Evolutionary conservation across 1,140 invertebrate species (phyloP).

Genomic region (Lethrus apterus): DNA sequence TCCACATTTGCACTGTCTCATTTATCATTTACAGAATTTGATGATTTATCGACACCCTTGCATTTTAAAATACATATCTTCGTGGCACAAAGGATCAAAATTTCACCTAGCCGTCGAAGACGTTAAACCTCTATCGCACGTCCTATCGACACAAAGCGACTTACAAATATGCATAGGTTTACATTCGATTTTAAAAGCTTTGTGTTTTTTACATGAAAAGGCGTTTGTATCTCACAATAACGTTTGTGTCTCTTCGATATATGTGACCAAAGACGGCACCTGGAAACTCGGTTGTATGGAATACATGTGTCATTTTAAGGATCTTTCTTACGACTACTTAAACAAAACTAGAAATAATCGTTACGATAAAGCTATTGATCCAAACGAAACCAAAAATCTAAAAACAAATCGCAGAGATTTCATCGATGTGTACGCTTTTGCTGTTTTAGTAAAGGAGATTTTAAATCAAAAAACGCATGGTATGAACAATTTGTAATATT

Average conservation of each 20-base stretch:
- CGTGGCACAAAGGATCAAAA: constrained; percentile 65
- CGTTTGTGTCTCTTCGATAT: constrained; percentile 68
- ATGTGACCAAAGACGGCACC: constrained; percentile 68
- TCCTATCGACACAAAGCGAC: constrained; percentile 54
- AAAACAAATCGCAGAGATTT: constrained; percentile 45
- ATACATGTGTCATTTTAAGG: constrained; percentile 62
- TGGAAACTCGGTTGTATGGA: constrained; percentile 81
- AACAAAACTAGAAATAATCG: constrained; percentile 60
- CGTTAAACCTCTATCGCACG: constrained; percentile 60
- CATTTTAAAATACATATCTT: constrained; percentile 70
- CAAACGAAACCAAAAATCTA: constrained; percentile 55
- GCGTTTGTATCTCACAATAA: constrained; percentile 74
- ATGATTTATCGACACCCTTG: constrained; percentile 74
- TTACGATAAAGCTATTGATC: constrained; percentile 60
- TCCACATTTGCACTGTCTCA: neutral
- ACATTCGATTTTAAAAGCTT: constrained; percentile 62
- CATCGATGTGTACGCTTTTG: constrained; percentile 77
- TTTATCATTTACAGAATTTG: constrained; percentile 58
- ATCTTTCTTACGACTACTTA: constrained; percentile 58
- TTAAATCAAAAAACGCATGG: constrained; percentile 54
- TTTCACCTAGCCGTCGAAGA: constrained; percentile 70
- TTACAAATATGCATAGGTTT: constrained; percentile 73
- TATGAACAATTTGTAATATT: constrained; percentile 28
- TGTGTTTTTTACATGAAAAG: constrained; percentile 74
- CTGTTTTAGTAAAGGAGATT: constrained; percentile 66